Conservation (phyloP, 2,113 vertebrate species). For the Anolis sagrei region DNA sequence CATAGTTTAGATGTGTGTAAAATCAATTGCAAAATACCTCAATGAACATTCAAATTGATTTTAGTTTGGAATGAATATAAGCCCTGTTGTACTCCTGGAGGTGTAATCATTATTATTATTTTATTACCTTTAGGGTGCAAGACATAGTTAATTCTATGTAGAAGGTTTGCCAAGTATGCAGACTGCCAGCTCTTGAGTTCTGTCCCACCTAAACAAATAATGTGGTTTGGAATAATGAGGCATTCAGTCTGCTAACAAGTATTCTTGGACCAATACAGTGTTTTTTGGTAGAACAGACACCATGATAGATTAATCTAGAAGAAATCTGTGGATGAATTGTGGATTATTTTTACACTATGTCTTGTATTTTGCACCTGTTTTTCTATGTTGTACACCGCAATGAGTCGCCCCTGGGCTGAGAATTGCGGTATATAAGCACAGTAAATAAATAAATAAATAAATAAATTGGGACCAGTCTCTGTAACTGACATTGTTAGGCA, state of each 20-base stretch:
- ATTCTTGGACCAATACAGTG: not conserved
- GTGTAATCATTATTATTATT: too few relatives aligned
- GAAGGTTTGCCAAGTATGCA: not conserved
- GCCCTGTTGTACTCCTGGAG: too few relatives aligned
- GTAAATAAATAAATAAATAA: too few relatives aligned
- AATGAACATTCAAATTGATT: too few relatives aligned
- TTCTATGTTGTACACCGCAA: too few relatives aligned
- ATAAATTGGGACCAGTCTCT: not conserved
- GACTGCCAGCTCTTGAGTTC: not conserved
- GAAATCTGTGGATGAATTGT: too few relatives aligned
- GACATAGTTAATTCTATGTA: not conserved
- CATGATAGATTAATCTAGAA: not conserved
- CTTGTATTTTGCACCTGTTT: too few relatives aligned
- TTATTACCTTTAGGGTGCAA: too few relatives aligned
- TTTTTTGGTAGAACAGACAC: not conserved
- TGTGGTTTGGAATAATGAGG: not conserved
- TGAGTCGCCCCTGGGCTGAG: too few relatives aligned
- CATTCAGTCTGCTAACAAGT: not conserved
- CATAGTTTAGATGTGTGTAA: not conserved
- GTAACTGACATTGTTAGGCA: not conserved
- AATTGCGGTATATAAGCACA: too few relatives aligned
- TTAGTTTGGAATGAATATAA: too few relatives aligned
- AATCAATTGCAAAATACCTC: not conserved
- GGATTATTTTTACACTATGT: too few relatives aligned
- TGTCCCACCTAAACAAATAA: not conserved